Percentiles rank a stretch among this genome's conserved stretches.
Conservation (phyloP, 2,113 vertebrate genomes). For the Gopherus evgoodei region DNA sequence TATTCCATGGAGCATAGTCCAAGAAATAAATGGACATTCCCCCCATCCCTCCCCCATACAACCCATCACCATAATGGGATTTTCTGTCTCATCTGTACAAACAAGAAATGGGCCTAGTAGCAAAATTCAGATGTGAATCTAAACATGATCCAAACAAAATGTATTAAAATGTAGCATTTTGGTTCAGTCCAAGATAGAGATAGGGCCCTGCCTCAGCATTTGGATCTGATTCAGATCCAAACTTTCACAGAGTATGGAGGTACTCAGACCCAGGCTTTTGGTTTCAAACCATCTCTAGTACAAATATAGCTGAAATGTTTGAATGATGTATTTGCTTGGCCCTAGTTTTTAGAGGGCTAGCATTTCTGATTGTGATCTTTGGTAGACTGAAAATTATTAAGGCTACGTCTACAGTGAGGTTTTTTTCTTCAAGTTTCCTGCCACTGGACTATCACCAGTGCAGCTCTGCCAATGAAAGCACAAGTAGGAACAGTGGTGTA, state of each 20-base stretch:
- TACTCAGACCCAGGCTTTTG: neutral
- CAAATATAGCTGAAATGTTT: neutral
- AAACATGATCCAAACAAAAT: neutral
- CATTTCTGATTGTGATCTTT: neutral
- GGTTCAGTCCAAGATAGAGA: neutral
- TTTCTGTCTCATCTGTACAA: neutral
- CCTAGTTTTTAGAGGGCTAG: neutral
- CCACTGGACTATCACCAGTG: neutral
- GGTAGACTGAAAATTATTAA: neutral
- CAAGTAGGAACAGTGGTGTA: neutral
- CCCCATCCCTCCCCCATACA: neutral
- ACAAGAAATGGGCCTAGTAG: neutral
- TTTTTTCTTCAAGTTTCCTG: neutral
- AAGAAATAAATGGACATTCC: neutral
- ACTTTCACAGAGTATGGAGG: neutral
- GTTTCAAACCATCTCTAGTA: neutral
- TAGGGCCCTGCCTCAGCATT: neutral
- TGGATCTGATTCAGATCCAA: neutral
- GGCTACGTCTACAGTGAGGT: neutral
- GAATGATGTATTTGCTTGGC: neutral
- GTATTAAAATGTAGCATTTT: neutral
- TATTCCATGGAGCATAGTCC: neutral
- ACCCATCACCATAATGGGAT: neutral
- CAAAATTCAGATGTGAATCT: neutral
- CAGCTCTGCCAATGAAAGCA: neutral